Evolutionary conservation across 1,140 invertebrate genomes (phyloP).

Genomic region (Papilio xuthus): DNA sequence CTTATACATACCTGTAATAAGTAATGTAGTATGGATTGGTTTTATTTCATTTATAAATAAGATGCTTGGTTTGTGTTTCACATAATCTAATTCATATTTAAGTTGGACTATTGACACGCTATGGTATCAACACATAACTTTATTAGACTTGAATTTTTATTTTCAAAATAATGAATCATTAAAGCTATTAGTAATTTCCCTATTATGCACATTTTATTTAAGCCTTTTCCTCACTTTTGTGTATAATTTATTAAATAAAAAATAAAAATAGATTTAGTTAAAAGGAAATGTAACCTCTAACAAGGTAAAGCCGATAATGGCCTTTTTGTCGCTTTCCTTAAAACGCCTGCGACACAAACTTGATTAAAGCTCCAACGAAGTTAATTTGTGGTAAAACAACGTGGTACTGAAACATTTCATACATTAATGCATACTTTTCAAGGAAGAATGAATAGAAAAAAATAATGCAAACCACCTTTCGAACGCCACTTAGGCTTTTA

Average conservation of each 20-base stretch:
- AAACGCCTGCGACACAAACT: conserved; percentile 24
- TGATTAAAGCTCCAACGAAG: neutral
- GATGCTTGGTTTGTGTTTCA: too few species aligned
- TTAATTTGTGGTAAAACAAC: neutral
- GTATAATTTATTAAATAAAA: neutral
- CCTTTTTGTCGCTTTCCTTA: conserved; percentile 21
- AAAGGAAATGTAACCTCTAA: conserved; percentile 4
- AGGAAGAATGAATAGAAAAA: neutral
- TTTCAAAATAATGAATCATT: neutral
- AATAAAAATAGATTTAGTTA: neutral
- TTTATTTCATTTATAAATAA: too few species aligned
- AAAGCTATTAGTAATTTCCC: neutral
- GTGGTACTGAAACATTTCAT: neutral
- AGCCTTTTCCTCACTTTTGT: neutral
- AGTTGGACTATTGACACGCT: too few species aligned
- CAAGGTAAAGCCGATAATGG: conserved; percentile 3
- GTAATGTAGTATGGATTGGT: too few species aligned
- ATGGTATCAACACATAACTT: too few species aligned
- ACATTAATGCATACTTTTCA: neutral
- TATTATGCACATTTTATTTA: neutral
- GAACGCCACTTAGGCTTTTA: too few species aligned
- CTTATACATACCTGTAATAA: neutral
- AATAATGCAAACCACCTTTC: too few species aligned
- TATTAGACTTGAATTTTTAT: neutral
- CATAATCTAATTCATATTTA: too few species aligned